phyloP scores from a whole-genome alignment of 2,113 vertebrate species.

The Melierax canorus region DNA sequence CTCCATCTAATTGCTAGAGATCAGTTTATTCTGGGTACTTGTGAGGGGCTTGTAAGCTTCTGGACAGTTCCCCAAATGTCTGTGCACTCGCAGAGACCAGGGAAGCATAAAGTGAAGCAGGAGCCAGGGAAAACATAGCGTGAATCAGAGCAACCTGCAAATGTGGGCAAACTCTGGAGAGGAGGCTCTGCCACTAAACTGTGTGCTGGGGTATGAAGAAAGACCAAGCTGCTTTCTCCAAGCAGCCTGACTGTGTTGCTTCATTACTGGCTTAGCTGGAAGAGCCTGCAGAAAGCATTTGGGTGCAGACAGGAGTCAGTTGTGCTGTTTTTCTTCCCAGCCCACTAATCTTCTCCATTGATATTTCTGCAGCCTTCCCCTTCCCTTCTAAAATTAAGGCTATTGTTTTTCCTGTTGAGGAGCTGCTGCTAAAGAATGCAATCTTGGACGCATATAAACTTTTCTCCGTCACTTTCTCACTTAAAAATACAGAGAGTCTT shows the following conservation, averaged over 20 bases:
- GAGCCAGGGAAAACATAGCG: background rate
- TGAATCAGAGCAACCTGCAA: background rate
- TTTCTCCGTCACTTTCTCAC: background rate
- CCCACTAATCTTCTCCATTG: background rate
- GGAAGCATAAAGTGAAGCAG: background rate
- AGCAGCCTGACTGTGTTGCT: background rate
- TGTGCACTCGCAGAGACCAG: rapidly evolving
- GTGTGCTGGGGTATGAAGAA: background rate
- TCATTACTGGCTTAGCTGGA: background rate
- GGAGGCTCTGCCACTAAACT: background rate
- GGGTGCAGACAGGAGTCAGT: background rate
- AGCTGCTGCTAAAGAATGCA: background rate
- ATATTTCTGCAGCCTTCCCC: background rate
- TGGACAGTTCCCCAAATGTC: background rate
- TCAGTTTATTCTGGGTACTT: background rate
- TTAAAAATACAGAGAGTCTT: background rate
- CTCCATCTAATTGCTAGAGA: background rate
- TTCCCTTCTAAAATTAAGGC: background rate
- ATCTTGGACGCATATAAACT: background rate
- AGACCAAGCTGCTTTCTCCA: background rate
- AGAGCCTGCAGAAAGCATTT: background rate
- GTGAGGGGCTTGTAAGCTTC: background rate
- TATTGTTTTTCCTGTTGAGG: background rate
- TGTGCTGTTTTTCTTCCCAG: background rate
- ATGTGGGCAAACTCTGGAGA: background rate